Conservation (phyloP, 2,888 invertebrate species). For the Eledona agricola region DNA sequence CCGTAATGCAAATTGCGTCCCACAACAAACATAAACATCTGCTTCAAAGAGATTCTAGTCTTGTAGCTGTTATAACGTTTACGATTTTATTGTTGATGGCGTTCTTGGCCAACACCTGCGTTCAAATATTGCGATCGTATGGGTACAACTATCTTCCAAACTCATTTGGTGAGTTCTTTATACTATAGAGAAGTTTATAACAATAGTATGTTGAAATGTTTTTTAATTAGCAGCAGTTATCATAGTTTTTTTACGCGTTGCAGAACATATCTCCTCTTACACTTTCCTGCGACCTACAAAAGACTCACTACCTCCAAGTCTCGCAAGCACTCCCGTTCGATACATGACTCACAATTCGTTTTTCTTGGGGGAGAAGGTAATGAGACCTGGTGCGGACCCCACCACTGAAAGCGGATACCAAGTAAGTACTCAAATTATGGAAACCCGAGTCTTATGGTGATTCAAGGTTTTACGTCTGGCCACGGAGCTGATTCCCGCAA, state of each 20-base stretch:
- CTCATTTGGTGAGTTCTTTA: slow-evolving; percentile 79
- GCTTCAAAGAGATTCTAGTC: slow-evolving; percentile 70
- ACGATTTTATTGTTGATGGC: slow-evolving; percentile 78
- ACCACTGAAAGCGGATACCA: slow-evolving; percentile 80
- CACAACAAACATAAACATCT: slow-evolving; percentile 77
- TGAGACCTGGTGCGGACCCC: slow-evolving; percentile 67
- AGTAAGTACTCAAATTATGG: slow-evolving; percentile 51
- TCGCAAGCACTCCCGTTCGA: slow-evolving; percentile 70
- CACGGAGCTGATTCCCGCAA: slow-evolving; percentile 90
- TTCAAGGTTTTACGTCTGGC: slow-evolving; percentile 76
- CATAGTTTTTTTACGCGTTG: slow-evolving; percentile 37
- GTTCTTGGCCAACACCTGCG: slow-evolving; percentile 83
- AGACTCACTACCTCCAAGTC: slow-evolving; percentile 70
- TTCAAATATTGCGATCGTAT: slow-evolving; percentile 77
- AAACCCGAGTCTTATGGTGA: neutral
- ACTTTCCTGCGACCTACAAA: slow-evolving; percentile 73
- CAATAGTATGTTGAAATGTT: neutral
- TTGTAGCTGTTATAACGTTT: slow-evolving; percentile 77
- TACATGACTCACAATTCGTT: slow-evolving; percentile 78
- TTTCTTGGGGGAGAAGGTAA: slow-evolving; percentile 74
- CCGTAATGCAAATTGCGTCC: slow-evolving; percentile 81
- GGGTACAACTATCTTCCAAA: slow-evolving; percentile 82
- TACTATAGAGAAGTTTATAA: neutral
- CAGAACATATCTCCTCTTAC: slow-evolving; percentile 77
- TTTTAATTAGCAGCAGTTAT: neutral